phyloP scores from a whole-genome alignment of 2,797 vertebrate species.

The Cossypha caffra region DNA sequence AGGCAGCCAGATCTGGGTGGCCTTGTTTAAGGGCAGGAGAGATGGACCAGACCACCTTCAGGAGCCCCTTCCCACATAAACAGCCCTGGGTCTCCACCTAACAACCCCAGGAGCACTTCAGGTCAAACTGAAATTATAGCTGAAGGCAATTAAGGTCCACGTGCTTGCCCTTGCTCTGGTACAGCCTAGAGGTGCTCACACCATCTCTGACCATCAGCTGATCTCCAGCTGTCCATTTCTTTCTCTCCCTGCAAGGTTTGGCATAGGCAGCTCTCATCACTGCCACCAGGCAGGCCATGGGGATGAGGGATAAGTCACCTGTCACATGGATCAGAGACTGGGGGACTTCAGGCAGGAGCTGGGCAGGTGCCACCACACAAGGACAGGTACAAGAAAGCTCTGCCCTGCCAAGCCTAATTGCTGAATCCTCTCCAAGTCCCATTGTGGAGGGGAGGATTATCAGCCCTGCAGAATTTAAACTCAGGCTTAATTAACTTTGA shows the following conservation, averaged over 20 bases:
- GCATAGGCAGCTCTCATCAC: rapidly evolving
- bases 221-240: not conserved
- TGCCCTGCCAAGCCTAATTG: not conserved
- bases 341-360: not conserved
- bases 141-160: not conserved
- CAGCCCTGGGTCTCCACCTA: not conserved
- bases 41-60: not conserved
- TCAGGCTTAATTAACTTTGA: constrained; percentile 18
- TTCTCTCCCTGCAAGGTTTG: not conserved
- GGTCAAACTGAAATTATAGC: not conserved
- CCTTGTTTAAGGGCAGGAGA: not conserved
- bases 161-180: not conserved
- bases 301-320: not conserved
- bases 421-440: not conserved
- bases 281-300: not conserved
- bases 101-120: not conserved
- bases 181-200: not conserved
- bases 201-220: not conserved
- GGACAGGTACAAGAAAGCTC: not conserved
- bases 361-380: rapidly evolving
- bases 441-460: not conserved
- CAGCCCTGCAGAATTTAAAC: not conserved
- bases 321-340: not conserved
- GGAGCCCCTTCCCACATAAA: not conserved
- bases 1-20: not conserved